A percentile compares a stretch with the other conserved stretches of the same genome.
Conservation (phyloP, 1,140 invertebrate species). For the Drosophila orena region DNA sequence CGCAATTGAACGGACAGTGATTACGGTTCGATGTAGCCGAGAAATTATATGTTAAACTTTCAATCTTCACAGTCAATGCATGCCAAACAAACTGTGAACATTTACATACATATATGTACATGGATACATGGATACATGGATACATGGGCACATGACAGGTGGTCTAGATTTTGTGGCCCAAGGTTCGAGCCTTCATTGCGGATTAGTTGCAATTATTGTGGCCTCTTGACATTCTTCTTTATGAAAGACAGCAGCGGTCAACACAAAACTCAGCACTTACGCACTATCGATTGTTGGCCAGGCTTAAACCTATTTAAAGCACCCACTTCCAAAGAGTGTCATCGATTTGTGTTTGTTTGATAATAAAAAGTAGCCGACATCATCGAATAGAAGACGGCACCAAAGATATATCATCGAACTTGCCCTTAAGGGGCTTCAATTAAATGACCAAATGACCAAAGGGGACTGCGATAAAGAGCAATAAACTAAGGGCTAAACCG, state of each 20-base stretch:
- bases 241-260: conserved; percentile 46
- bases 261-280: conserved; percentile 48
- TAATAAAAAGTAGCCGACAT: conserved; percentile 45
- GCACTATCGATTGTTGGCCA: conserved; percentile 56
- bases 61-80: conserved; percentile 56
- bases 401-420: conserved; percentile 56
- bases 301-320: conserved; percentile 38
- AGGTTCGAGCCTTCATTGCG: conserved; percentile 71
- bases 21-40: conserved; percentile 26
- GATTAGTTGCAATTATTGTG: conserved; percentile 83
- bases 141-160: conserved; percentile 22
- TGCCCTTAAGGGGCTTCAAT: conserved; percentile 71
- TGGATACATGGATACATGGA: too few relatives aligned
- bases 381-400: conserved; percentile 36
- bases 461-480: conserved; percentile 40
- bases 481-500: conserved; percentile 51
- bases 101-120: background rate
- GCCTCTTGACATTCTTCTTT: conserved; percentile 83
- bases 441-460: conserved; percentile 32
- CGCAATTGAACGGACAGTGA: conserved; percentile 26
- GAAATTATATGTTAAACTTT: conserved; percentile 43
- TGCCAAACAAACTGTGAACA: conserved; percentile 50
- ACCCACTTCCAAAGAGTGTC: conserved; percentile 38
- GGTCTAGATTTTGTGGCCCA: conserved; percentile 68
- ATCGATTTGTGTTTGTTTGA: conserved; percentile 55